phyloP scores from a whole-genome alignment of 1,140 invertebrate genomes.

The Lerema accius region DNA sequence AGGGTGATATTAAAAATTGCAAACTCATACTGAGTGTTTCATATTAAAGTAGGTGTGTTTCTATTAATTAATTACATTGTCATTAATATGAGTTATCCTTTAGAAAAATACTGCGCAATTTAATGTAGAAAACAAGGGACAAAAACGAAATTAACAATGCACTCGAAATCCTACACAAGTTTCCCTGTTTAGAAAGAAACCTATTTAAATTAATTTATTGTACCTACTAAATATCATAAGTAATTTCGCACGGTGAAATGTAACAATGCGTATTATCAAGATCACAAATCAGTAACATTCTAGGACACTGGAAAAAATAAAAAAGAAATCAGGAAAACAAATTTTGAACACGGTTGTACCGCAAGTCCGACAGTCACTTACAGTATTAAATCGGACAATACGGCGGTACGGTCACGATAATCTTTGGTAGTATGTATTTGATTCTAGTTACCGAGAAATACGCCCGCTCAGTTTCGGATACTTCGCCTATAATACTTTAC shows the following conservation, averaged over 20 bases:
- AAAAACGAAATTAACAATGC: no score
- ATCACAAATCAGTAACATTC: constrained; percentile 4
- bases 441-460: constrained; percentile 70
- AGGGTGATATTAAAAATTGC: not conserved
- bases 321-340: constrained; percentile 10
- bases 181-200: no score
- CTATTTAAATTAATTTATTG: no score
- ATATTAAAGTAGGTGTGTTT: no score
- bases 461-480: constrained; percentile 55
- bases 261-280: constrained; percentile 20
- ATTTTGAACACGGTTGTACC: constrained; percentile 52
- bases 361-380: constrained; percentile 60
- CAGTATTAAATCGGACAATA: constrained; percentile 71
- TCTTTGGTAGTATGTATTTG: constrained; percentile 64
- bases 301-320: constrained; percentile 11
- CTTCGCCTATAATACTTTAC: constrained; percentile 60
- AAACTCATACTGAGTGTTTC: not conserved
- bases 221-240: no score
- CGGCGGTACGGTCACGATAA: constrained; percentile 66
- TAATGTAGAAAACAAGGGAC: no score
- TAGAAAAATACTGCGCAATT: no score
- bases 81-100: no score
- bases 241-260: no score
- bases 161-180: no score
- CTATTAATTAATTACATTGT: no score